Base-by-base conservation (phyloP, 2,113 vertebrate species). In the Mobula birostris region DNA sequence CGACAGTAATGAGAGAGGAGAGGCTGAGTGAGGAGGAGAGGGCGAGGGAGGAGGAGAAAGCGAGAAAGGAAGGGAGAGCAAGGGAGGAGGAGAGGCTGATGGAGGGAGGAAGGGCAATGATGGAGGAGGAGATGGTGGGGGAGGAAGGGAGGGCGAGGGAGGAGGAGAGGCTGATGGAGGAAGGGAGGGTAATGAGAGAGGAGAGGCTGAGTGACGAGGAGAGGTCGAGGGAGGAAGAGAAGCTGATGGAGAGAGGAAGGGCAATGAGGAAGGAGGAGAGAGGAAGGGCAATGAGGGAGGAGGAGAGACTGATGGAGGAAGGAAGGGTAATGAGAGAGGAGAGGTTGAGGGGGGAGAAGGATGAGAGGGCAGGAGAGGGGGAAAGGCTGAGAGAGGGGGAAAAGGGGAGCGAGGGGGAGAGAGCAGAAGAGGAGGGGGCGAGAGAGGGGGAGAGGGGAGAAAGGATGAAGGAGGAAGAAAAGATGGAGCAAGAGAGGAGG, bases 391-490 rank as follows among this genome's bases (percentile, higher is more conserved):
- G 6, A 17, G 14, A 61, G 11, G 36, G 27, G 36, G 29, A 0
- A 63, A 11, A 87, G 27, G 14, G 24, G 6, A 29, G 9, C 7
- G 32, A 32, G 5, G 12, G 63, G 6, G 36, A 7, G 7, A 76
- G 21, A 21, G 5, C 0, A 27, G 7, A 7, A 7, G 15, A 1
- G 2, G 40, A 36, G 17, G 17, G 48, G 48, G 0, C 0, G 15
- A 24, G 6, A 17, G 14, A 61, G 11, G 36, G 27, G 36, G 29
- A 63, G 40, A 87, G 27, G 14, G 24, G 6, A 29, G 9, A 11
- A 7, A 0, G 56, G 48, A 58, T 17, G 40, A 27, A 27, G 56
- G 15, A 56, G 17, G 36, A 11, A 36, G 36, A 36, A 9, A 56
- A 7, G 11, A 9, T 32, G 40, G 5, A 24, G 27, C 8, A 0